These are phyloP conservation scores for Apogon hyalosoma DNA, from an alignment of 2,797 vertebrate species.

Conservation along the genomic window DNA sequence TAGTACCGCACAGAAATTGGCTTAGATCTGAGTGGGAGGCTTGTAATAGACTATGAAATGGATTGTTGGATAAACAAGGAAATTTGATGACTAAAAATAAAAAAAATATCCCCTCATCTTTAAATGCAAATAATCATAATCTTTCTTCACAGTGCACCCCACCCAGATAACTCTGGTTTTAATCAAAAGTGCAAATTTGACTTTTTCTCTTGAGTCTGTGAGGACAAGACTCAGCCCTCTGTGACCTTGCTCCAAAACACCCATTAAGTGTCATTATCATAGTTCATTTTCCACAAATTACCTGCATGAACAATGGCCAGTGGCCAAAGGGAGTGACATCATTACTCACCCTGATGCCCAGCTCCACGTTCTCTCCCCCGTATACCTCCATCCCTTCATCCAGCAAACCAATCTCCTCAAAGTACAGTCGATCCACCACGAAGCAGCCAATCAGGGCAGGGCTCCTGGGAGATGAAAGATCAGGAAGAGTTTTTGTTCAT, in stretches of 20 bases:
- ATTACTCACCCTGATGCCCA: slow-evolving; percentile 94
- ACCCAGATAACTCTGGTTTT: too few species aligned
- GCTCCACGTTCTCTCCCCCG: slow-evolving; percentile 97
- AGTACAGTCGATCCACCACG: slow-evolving; percentile 95
- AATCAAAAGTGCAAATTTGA: background rate
- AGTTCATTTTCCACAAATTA: slow-evolving; percentile 71
- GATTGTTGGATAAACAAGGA: too few species aligned
- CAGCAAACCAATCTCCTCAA: slow-evolving; percentile 96
- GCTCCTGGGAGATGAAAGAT: slow-evolving; percentile 85
- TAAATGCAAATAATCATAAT: too few species aligned
- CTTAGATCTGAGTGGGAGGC: too few species aligned
- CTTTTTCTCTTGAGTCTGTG: slow-evolving; percentile 26
- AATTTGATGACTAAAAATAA: too few species aligned
- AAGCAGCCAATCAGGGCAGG: slow-evolving; percentile 98
- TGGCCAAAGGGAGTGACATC: slow-evolving; percentile 35
- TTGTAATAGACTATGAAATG: too few species aligned
- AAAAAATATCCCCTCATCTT: too few species aligned
- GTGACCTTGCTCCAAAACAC: slow-evolving; percentile 56
- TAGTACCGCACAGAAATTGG: too few species aligned
- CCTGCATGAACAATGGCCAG: slow-evolving; percentile 62
- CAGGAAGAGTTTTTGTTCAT: slow-evolving; percentile 25
- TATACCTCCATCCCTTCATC: slow-evolving; percentile 99
- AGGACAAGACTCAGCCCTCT: slow-evolving; percentile 26
- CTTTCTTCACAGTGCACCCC: too few species aligned
- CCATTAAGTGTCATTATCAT: slow-evolving; percentile 62